Conservation (phyloP, 2,113 vertebrate species). For the Xiphophorus maculatus region DNA sequence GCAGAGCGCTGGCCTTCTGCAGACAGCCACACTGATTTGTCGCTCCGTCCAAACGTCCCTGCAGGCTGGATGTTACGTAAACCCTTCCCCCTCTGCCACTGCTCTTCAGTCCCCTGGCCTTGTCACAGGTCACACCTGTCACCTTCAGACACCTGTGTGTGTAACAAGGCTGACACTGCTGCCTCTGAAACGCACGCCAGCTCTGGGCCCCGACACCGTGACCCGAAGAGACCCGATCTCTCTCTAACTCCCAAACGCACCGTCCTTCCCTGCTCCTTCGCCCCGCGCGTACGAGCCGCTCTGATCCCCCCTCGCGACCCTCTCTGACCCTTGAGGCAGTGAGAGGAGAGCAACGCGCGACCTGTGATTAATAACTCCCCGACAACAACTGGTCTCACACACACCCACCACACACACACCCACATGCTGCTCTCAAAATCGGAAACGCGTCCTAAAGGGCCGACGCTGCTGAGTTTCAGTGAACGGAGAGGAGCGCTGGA, state of each 20-base stretch:
- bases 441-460: slow-evolving; percentile 57
- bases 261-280: no score
- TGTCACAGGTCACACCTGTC: slow-evolving; percentile 48
- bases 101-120: slow-evolving; percentile 13
- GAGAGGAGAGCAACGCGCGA: slow-evolving; percentile 35
- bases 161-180: slow-evolving; percentile 60
- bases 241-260: neutral
- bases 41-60: slow-evolving; percentile 1
- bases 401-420: slow-evolving; percentile 25
- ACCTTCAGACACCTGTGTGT: slow-evolving; percentile 25
- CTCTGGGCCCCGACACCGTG: slow-evolving; percentile 19
- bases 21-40: slow-evolving; percentile 15
- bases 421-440: slow-evolving; percentile 22
- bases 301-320: slow-evolving; percentile 6
- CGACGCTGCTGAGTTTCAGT: slow-evolving; percentile 1
- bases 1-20: neutral
- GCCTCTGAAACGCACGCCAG: slow-evolving; percentile 70
- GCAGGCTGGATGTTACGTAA: slow-evolving; percentile 9
- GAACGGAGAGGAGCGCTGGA: neutral
- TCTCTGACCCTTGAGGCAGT: neutral
- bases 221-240: slow-evolving; percentile 1
- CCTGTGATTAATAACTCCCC: slow-evolving; percentile 68
- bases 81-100: slow-evolving; percentile 1
- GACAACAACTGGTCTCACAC: slow-evolving; percentile 47
- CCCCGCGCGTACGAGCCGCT: neutral